These are phyloP conservation scores for Masnerella sp. DNA, from an alignment of 2,888 invertebrate genomes.

Conservation along the genomic window DNA sequence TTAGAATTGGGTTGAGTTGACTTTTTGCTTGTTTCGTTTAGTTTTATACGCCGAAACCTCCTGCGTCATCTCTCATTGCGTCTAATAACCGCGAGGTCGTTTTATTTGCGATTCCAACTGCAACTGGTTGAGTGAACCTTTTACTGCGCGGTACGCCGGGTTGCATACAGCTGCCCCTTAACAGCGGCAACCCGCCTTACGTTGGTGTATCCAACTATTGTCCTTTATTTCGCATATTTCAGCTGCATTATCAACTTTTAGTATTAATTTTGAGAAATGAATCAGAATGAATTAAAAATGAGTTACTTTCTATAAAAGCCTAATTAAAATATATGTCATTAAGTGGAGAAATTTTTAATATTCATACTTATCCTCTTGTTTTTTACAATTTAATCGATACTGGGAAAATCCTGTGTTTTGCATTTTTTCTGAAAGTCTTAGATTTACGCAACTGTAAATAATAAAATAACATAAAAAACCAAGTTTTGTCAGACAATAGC, in stretches of 20 bases:
- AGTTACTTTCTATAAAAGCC: not conserved
- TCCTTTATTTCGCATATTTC: not conserved
- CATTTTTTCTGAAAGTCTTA: too few species aligned
- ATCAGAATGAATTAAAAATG: not conserved
- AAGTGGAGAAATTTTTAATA: conserved; percentile 14
- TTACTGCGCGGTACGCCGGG: conserved; percentile 15
- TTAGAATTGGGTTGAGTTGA: conserved; percentile 47
- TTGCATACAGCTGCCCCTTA: conserved; percentile 33
- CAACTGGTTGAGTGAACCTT: conserved; percentile 3
- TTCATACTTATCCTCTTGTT: conserved; percentile 50
- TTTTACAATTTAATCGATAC: not conserved
- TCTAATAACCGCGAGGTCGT: conserved; percentile 3
- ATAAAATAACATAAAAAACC: too few species aligned
- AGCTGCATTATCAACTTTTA: not conserved
- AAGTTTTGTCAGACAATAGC: conserved; percentile 49
- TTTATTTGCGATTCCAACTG: conserved; percentile 7
- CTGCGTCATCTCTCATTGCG: conserved; percentile 14
- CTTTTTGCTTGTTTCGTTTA: conserved; percentile 31
- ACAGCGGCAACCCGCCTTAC: conserved; percentile 34
- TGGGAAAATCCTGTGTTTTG: not conserved
- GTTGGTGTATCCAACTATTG: not conserved
- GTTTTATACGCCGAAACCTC: conserved; percentile 52
- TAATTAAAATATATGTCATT: conserved; percentile 26
- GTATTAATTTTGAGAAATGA: not conserved
- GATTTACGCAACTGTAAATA: too few species aligned